A percentile compares a stretch with the other conserved stretches of the same genome.
phyloP scores from a whole-genome alignment of 2,888 invertebrate species.

The Eumacrocentrus americanus region DNA sequence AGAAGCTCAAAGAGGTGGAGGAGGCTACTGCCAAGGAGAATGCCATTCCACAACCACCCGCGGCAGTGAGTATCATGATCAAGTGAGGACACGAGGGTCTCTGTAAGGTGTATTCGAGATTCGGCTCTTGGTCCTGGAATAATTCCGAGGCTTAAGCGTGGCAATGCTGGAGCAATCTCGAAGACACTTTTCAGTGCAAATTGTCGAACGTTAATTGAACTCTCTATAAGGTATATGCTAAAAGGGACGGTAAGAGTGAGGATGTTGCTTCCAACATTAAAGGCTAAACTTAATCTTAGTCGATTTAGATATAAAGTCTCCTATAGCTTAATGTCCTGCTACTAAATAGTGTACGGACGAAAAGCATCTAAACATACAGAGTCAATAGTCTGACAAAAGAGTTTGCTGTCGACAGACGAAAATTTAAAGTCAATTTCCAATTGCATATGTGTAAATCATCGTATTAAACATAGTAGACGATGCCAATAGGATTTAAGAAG shows the following conservation, averaged over 20 bases:
- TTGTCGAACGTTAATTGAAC: not conserved
- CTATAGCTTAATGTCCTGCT: not conserved
- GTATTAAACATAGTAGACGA: no score
- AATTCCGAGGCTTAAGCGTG: not conserved
- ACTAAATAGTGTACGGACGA: not conserved
- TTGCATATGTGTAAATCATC: not conserved
- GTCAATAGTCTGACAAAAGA: not conserved
- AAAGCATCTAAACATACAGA: not conserved
- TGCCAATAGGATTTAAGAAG: not conserved
- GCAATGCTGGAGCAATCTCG: not conserved
- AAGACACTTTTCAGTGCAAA: not conserved
- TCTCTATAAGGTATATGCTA: not conserved
- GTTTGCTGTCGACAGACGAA: not conserved
- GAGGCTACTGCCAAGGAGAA: constrained; percentile 56
- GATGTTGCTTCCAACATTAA: not conserved
- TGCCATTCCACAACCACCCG: constrained; percentile 50
- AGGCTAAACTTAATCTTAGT: not conserved
- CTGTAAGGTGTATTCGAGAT: constrained; percentile 57
- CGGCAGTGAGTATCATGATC: constrained; percentile 60
- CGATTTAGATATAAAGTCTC: not conserved
- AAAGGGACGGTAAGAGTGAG: not conserved
- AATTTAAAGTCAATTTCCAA: not conserved
- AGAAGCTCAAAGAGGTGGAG: constrained; percentile 69
- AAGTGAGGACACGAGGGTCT: constrained; percentile 58
- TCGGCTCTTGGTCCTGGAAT: constrained; percentile 46